Evolutionary conservation across 2,113 vertebrate genomes (phyloP).

Genomic region (Microcebus tavaratra): DNA sequence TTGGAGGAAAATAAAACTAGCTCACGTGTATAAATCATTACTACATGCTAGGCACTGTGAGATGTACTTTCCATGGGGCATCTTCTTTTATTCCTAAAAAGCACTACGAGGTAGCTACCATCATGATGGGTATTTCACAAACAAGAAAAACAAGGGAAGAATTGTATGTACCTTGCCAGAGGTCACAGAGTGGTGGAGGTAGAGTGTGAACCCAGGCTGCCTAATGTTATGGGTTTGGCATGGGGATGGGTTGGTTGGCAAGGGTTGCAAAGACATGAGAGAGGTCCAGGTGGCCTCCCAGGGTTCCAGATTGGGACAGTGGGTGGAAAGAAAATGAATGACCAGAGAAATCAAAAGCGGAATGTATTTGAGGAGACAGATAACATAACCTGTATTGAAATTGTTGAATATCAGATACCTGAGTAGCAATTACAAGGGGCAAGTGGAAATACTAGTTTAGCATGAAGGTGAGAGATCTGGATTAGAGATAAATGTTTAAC

Average conservation of each 20-base stretch:
- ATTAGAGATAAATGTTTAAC: not conserved
- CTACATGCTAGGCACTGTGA: not conserved
- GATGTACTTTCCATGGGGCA: not conserved
- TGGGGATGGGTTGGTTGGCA: not conserved
- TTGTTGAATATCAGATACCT: not conserved
- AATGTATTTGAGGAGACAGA: not conserved
- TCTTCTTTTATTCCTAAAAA: not conserved
- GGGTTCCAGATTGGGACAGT: not conserved
- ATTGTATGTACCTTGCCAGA: not conserved
- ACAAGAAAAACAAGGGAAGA: not conserved
- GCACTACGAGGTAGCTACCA: not conserved
- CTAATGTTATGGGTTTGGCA: not conserved
- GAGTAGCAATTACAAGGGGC: not conserved
- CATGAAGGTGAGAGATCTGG: not conserved
- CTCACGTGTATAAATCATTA: not conserved
- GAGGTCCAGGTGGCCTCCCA: not conserved
- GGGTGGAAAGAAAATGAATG: not conserved
- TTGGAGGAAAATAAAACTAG: not conserved
- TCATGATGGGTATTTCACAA: not conserved
- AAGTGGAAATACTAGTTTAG: not conserved
- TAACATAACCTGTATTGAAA: not conserved
- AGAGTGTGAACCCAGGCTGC: not conserved
- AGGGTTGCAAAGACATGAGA: not conserved
- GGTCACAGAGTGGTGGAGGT: not conserved
- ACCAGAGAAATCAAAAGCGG: not conserved